These are phyloP conservation scores for Globodera rostochiensis DNA, from an alignment of 1,140 invertebrate genomes.

Conservation along the genomic window DNA sequence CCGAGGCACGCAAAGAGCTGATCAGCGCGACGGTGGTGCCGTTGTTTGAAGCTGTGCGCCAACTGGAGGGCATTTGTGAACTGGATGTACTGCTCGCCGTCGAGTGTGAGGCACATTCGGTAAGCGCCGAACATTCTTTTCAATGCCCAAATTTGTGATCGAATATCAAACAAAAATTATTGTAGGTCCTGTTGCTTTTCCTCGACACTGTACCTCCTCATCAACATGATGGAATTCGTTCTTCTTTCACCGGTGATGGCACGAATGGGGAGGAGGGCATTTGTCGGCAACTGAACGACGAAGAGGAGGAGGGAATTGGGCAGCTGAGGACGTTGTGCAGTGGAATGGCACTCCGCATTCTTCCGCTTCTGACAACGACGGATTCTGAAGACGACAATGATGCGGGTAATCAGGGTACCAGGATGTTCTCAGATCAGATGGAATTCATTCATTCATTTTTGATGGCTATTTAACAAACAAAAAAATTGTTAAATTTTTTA, in stretches of 20 bases:
- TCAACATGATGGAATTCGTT: too few relatives aligned
- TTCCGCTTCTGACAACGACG: background rate
- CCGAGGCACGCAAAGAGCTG: background rate
- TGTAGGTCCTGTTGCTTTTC: background rate
- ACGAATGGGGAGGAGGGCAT: too few relatives aligned
- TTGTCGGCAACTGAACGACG: background rate
- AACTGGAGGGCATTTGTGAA: background rate
- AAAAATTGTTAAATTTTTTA: background rate
- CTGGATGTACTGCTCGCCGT: background rate
- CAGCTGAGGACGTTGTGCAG: background rate
- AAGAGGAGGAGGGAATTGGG: background rate
- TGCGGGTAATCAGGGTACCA: background rate
- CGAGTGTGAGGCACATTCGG: background rate
- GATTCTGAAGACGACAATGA: background rate
- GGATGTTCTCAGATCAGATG: too few relatives aligned
- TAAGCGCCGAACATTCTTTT: background rate
- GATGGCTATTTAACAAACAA: background rate
- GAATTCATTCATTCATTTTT: too few relatives aligned
- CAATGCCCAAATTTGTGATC: too few relatives aligned
- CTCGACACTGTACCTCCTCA: background rate
- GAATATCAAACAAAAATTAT: too few relatives aligned
- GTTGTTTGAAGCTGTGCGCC: background rate
- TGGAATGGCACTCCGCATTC: background rate
- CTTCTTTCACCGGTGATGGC: background rate
- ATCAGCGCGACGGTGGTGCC: background rate